Conservation (phyloP, 1,140 invertebrate genomes). For the Drosophila ananassae region DNA sequence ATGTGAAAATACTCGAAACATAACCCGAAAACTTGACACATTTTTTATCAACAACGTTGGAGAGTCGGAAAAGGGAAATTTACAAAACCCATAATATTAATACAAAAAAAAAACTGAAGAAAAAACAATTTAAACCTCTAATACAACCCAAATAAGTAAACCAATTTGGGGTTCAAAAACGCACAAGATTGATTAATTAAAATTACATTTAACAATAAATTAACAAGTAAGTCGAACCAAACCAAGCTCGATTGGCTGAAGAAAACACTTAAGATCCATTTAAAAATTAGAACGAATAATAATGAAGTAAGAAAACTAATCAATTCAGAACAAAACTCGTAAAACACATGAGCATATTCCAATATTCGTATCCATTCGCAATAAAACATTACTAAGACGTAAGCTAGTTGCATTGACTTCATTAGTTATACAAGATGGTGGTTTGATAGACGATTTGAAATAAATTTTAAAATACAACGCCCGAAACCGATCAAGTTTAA, state of each 20-base stretch:
- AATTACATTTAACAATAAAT: constrained; percentile 28
- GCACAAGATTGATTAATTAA: constrained; percentile 65
- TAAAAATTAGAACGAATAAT: constrained; percentile 8
- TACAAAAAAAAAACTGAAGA: background rate
- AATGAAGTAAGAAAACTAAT: constrained; percentile 1
- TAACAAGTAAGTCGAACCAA: constrained; percentile 15
- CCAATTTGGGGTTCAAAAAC: constrained; percentile 58
- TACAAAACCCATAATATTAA: background rate
- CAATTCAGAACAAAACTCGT: constrained; percentile 33
- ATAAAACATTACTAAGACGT: constrained; percentile 31
- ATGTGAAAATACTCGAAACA: constrained; percentile 4
- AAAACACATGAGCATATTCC: constrained; percentile 60
- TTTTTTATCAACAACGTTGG: constrained; percentile 19
- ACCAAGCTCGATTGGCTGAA: constrained; percentile 29
- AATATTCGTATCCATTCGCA: constrained; percentile 45
- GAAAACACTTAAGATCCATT: constrained; percentile 7
- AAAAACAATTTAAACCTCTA: constrained; percentile 37
- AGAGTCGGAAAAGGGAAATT: constrained; percentile 7
- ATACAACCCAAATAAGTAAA: constrained; percentile 1
- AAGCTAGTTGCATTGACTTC: constrained; percentile 61
- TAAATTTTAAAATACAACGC: constrained; percentile 17
- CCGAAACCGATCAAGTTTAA: constrained; percentile 27
- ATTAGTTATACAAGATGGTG: constrained; percentile 38
- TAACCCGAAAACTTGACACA: background rate
- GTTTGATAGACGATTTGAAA: constrained; percentile 60